A percentile compares a stretch with the other conserved stretches of the same genome.
phyloP scores from a whole-genome alignment of 2,113 vertebrate species.

The Anarrhichthys ocellatus region DNA sequence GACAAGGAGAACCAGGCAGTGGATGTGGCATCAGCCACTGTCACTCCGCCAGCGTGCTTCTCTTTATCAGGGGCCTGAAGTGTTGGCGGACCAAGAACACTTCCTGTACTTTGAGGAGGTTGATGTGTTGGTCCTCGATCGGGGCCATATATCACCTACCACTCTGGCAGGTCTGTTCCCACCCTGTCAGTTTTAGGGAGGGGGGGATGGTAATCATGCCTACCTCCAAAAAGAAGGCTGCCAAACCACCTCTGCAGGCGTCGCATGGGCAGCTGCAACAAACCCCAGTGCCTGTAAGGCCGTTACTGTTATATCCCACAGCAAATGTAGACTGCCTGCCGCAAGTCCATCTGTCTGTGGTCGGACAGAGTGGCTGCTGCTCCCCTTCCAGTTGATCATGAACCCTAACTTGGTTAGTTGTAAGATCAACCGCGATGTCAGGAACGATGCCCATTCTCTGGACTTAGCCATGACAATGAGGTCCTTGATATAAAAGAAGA shows the following conservation, averaged over 20 bases:
- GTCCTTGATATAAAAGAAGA: neutral
- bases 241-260: neutral
- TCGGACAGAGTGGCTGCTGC: neutral
- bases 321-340: neutral
- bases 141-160: too few relatives aligned
- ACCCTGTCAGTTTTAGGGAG: neutral
- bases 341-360: neutral
- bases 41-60: neutral
- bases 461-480: neutral
- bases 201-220: neutral
- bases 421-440: neutral
- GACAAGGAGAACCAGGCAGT: neutral
- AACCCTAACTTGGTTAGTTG: neutral
- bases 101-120: too few relatives aligned
- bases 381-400: neutral
- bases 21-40: too few relatives aligned
- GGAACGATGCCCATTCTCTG: neutral
- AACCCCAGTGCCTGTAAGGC: neutral
- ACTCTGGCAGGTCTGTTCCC: too few relatives aligned
- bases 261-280: neutral
- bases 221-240: neutral
- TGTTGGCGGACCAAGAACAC: too few relatives aligned
- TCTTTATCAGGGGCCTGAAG: neutral
- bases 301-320: neutral
- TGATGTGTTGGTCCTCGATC: too few relatives aligned